phyloP scores from a whole-genome alignment of 2,113 vertebrate genomes.

The Hydrochoerus hydrochaeris region DNA sequence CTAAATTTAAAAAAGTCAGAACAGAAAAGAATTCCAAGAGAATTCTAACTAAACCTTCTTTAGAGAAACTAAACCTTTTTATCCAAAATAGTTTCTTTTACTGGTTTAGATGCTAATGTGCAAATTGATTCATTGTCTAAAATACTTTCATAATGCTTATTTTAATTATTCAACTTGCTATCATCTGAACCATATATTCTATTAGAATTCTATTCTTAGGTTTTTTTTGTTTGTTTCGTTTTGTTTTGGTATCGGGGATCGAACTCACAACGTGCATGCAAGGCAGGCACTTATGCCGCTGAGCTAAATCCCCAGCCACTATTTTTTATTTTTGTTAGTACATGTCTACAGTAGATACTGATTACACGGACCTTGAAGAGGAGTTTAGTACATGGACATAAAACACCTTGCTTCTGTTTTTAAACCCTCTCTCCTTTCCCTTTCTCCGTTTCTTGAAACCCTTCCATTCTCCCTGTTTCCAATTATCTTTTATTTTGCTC shows the following conservation, averaged over 20 bases:
- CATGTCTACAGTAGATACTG: not conserved
- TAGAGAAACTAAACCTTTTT: not conserved
- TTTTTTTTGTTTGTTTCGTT: not conserved
- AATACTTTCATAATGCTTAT: not conserved
- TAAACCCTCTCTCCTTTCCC: not conserved
- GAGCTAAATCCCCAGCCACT: too few species aligned
- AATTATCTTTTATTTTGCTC: not conserved
- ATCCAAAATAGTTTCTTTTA: constrained; percentile 19
- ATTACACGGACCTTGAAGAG: not conserved
- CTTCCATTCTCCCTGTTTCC: not conserved
- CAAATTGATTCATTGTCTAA: constrained; percentile 30
- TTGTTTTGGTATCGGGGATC: too few species aligned
- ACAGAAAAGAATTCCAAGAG: not conserved
- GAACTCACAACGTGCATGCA: too few species aligned
- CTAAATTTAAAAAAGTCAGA: not conserved
- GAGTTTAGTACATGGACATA: not conserved
- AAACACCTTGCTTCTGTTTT: not conserved
- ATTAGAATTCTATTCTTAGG: not conserved
- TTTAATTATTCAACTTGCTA: not conserved
- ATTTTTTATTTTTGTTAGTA: not conserved
- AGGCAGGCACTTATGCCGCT: too few species aligned
- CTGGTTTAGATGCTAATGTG: constrained; percentile 2
- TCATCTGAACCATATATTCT: not conserved
- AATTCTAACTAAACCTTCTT: not conserved
- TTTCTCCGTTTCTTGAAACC: not conserved